Conservation (phyloP, 2,888 invertebrate species). For the Beris chalybata region DNA sequence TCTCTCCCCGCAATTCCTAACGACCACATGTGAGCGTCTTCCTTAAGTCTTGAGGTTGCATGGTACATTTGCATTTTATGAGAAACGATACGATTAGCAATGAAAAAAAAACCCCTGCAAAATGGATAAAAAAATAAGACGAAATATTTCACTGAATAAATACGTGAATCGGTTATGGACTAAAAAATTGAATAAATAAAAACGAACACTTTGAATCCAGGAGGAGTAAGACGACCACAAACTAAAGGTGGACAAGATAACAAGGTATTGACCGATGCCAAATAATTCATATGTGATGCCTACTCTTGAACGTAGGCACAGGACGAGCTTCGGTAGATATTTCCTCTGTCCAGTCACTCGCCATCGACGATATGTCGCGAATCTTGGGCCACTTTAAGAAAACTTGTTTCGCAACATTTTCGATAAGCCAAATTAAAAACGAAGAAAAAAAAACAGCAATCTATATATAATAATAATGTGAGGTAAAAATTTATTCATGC, state of each 20-base stretch:
- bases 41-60: too few relatives aligned
- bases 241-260: slow-evolving; percentile 12
- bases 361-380: slow-evolving; percentile 3
- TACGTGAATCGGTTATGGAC: neutral
- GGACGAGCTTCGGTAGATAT: slow-evolving; percentile 26
- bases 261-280: slow-evolving; percentile 35
- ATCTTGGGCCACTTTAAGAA: neutral
- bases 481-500: neutral
- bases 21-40: neutral
- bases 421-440: slow-evolving; percentile 21
- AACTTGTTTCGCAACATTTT: slow-evolving; percentile 35
- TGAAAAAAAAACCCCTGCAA: neutral
- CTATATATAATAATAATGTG: neutral
- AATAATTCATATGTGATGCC: slow-evolving; percentile 36
- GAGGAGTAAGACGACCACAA: neutral
- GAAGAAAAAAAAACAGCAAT: neutral
- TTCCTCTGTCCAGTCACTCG: neutral
- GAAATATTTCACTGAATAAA: slow-evolving; percentile 1
- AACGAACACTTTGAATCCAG: neutral
- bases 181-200: slow-evolving; percentile 14
- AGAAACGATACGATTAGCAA: slow-evolving; percentile 23
- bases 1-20: neutral
- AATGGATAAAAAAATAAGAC: slow-evolving; percentile 29
- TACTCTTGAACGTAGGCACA: slow-evolving; percentile 29
- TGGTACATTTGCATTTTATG: slow-evolving; percentile 35